Percentiles rank a stretch among this genome's conserved stretches.
These are phyloP conservation scores for Paramormyrops hopkinsi DNA, from an alignment of 2,797 vertebrate genomes.

Conservation along the genomic window DNA sequence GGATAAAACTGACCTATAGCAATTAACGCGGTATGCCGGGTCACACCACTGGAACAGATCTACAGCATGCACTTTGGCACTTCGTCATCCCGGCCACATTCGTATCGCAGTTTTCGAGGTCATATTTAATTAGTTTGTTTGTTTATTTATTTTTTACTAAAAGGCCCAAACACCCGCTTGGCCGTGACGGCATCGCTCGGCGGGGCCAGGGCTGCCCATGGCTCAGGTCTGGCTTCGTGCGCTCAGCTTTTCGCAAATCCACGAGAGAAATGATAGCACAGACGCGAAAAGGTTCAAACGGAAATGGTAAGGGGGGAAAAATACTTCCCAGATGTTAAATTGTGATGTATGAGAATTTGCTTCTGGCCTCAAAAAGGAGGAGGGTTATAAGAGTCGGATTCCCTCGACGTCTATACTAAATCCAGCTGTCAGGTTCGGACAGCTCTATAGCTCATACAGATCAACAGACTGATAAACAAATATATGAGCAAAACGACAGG, in stretches of 20 bases:
- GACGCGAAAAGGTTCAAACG: slow-evolving; percentile 10
- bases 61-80: background rate
- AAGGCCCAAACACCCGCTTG: background rate
- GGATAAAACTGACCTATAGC: slow-evolving; percentile 10
- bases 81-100: slow-evolving; percentile 8
- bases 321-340: slow-evolving; percentile 18
- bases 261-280: slow-evolving; percentile 18
- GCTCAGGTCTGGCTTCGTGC: background rate
- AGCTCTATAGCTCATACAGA: background rate
- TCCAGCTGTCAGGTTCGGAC: background rate
- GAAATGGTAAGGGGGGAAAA: slow-evolving; percentile 16
- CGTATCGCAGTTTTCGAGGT: background rate
- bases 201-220: background rate
- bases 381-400: slow-evolving; percentile 9
- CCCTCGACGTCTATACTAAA: background rate
- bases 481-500: slow-evolving; percentile 19
- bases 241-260: slow-evolving; percentile 12
- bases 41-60: slow-evolving; percentile 6
- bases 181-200: background rate
- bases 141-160: background rate
- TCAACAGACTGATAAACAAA: slow-evolving; percentile 11
- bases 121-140: background rate
- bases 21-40: slow-evolving; percentile 3
- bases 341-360: slow-evolving; percentile 18
- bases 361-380: background rate